phyloP scores from a whole-genome alignment of 2,888 invertebrate species.

The Leucophenga montana region DNA sequence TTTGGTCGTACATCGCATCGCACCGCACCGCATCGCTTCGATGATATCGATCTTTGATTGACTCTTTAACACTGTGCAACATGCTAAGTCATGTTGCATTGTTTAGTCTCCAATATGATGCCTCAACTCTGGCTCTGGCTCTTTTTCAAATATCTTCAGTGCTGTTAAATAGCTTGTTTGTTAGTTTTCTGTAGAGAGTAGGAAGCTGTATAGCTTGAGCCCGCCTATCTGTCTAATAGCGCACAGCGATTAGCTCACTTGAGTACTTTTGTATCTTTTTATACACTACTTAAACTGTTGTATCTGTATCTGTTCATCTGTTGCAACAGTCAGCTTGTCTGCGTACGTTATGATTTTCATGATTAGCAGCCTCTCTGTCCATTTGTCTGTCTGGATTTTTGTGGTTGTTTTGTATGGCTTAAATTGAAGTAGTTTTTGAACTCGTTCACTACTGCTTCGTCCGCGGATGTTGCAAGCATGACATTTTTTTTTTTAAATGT shows the following conservation, averaged over 20 bases:
- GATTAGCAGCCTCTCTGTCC: conserved; percentile 13
- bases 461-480: conserved; percentile 9
- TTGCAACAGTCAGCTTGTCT: conserved; percentile 12
- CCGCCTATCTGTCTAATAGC: conserved; percentile 47
- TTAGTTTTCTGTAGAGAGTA: conserved; percentile 19
- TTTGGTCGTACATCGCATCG: too few relatives aligned
- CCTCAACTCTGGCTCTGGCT: not conserved
- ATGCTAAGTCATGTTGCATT: conserved; percentile 17
- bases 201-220: conserved; percentile 63
- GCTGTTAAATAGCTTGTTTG: conserved; percentile 14
- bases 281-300: not conserved
- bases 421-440: not conserved
- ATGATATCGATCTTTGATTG: conserved; percentile 67
- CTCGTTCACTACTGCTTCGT: not conserved
- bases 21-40: not conserved
- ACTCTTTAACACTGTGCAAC: conserved; percentile 22
- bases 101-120: conserved; percentile 26
- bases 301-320: too few relatives aligned
- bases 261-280: conserved; percentile 4
- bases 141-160: conserved; percentile 10
- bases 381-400: conserved; percentile 12
- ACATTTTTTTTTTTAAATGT: not conserved
- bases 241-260: conserved; percentile 10
- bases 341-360: not conserved
- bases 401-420: conserved; percentile 18